Conservation (phyloP, 2,797 vertebrate species). For the Acanthornis magna region DNA sequence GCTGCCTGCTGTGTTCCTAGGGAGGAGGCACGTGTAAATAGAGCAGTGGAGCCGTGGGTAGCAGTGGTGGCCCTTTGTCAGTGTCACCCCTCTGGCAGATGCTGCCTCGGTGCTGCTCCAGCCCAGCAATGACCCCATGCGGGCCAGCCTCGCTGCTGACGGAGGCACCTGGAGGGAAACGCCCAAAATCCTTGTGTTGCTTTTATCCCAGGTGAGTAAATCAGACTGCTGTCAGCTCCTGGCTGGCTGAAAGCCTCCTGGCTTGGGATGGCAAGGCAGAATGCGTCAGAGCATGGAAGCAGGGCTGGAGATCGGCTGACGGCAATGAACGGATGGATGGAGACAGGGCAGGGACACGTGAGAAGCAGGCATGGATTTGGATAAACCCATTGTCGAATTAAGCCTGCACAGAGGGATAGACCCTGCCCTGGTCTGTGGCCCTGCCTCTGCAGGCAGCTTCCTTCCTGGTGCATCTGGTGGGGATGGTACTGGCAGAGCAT, state of each 20-base stretch:
- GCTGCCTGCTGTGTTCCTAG: neutral
- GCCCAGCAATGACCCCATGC: accelerated
- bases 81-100: neutral
- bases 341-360: neutral
- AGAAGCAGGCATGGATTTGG: neutral
- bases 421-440: neutral
- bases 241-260: neutral
- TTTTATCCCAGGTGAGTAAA: neutral
- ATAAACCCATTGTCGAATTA: neutral
- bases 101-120: neutral
- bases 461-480: accelerated
- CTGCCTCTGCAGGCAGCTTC: neutral
- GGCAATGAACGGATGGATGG: neutral
- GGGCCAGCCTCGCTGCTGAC: accelerated
- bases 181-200: neutral
- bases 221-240: neutral
- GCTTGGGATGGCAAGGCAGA: neutral
- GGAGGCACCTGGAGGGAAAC: neutral
- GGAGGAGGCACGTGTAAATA: neutral
- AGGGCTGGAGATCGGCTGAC: accelerated
- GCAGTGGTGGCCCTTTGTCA: neutral
- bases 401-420: neutral
- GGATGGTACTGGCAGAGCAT: constrained; percentile 8
- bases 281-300: neutral
- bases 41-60: neutral